Percentiles rank a stretch among this genome's conserved stretches.
Evolutionary conservation across 1,140 invertebrate genomes (phyloP).

Genomic region (Plutomurus gul): DNA sequence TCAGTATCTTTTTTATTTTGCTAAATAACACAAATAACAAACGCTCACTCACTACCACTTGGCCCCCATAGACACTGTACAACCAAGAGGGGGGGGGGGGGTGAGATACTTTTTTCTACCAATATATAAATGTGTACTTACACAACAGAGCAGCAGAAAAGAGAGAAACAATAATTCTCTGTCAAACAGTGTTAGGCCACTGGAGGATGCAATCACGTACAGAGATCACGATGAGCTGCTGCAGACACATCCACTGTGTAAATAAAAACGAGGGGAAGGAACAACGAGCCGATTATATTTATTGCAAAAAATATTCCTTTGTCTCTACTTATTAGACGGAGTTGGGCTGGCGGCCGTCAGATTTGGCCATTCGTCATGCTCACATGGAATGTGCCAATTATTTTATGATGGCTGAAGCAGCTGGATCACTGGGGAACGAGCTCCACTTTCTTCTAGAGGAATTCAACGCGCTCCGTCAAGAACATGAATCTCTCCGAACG

Average conservation of each 20-base stretch:
- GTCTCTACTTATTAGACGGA: conserved; percentile 44
- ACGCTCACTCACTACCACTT: too few species aligned
- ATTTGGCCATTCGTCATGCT: conserved; percentile 47
- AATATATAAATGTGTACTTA: too few species aligned
- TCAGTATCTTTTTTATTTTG: too few species aligned
- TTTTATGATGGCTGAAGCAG: conserved; percentile 50
- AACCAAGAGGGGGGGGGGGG: too few species aligned
- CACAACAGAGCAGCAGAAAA: too few species aligned
- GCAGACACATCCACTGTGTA: not conserved
- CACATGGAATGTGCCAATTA: conserved; percentile 49
- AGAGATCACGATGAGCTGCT: not conserved
- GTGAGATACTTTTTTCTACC: too few species aligned
- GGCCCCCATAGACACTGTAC: too few species aligned
- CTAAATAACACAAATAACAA: too few species aligned
- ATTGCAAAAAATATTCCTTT: too few species aligned
- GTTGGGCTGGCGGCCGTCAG: conserved; percentile 46
- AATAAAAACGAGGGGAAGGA: not conserved
- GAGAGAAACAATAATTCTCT: too few species aligned
- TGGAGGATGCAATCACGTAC: too few species aligned
- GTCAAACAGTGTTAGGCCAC: too few species aligned
- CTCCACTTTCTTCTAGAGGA: conserved; percentile 23
- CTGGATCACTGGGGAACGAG: conserved; percentile 41
- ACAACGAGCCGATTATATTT: not conserved
- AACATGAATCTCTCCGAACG: conserved; percentile 42
- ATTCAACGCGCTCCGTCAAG: conserved; percentile 38